A percentile compares a stretch with the other conserved stretches of the same genome.
These are phyloP conservation scores for Eilema caniola DNA, from an alignment of 2,888 invertebrate genomes.

Conservation along the genomic window DNA sequence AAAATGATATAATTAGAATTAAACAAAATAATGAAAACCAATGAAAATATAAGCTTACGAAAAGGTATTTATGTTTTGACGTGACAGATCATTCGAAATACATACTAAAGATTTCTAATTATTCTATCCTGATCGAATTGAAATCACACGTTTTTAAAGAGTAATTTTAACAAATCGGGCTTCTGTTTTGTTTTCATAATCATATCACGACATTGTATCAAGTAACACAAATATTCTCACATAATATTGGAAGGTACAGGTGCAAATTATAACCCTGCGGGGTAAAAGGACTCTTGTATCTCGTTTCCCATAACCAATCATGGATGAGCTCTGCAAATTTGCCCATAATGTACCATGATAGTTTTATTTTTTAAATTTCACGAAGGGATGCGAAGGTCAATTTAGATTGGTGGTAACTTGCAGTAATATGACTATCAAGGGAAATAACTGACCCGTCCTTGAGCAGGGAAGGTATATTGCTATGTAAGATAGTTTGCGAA, in stretches of 20 bases:
- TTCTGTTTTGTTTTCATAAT: constrained; percentile 1
- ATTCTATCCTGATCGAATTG: too few species aligned
- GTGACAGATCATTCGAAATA: too few species aligned
- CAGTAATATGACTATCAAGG: constrained; percentile 79
- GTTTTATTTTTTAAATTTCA: constrained; percentile 33
- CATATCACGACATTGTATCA: constrained; percentile 52
- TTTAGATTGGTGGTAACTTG: constrained; percentile 70
- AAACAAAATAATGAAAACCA: too few species aligned
- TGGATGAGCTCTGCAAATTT: constrained; percentile 62
- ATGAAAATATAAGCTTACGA: too few species aligned
- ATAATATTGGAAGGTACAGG: constrained; percentile 81
- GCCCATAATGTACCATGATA: constrained; percentile 22
- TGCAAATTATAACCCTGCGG: constrained; percentile 80
- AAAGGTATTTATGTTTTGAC: too few species aligned
- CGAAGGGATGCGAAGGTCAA: constrained; percentile 61
- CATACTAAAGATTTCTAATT: too few species aligned
- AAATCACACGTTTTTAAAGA: too few species aligned
- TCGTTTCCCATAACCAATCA: constrained; percentile 60
- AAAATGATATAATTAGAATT: too few species aligned
- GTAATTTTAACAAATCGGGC: too few species aligned
- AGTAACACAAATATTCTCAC: constrained; percentile 78
- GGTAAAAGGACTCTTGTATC: constrained; percentile 73
- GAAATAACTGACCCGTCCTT: constrained; percentile 76
- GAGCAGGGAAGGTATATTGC: constrained; percentile 67
- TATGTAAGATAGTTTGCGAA: constrained; percentile 61